Evolutionary conservation across 2,888 invertebrate genomes (phyloP).

Genomic region (Pycnomerus fuliginosus): DNA sequence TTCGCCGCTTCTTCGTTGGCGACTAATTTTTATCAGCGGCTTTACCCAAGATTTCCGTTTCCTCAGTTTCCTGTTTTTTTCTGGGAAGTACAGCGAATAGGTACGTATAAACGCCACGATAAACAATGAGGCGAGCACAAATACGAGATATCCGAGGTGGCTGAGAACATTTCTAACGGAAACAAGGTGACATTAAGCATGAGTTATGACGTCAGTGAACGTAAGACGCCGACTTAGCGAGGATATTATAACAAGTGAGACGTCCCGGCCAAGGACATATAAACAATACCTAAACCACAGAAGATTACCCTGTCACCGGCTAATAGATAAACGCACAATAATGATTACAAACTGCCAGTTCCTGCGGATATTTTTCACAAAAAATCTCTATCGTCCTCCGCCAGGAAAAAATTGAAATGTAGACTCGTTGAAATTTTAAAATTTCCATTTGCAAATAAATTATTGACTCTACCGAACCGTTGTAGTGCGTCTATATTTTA

Average conservation of each 20-base stretch:
- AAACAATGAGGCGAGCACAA: conserved; percentile 26
- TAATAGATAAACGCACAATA: conserved; percentile 43
- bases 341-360: conserved; percentile 38
- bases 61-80: too few species aligned
- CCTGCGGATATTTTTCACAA: too few species aligned
- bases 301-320: conserved; percentile 39
- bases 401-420: too few species aligned
- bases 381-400: too few species aligned
- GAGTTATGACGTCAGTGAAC: conserved; percentile 47
- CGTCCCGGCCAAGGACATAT: conserved; percentile 37
- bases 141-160: conserved; percentile 29
- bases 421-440: too few species aligned
- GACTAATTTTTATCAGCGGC: too few species aligned
- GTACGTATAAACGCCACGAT: conserved; percentile 27
- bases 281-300: conserved; percentile 37
- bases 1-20: too few species aligned
- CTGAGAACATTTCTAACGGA: conserved; percentile 43
- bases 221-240: conserved; percentile 44
- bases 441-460: too few species aligned
- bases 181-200: conserved; percentile 47
- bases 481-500: conserved; percentile 45
- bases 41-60: too few species aligned
- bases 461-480: not conserved
- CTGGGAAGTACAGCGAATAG: too few species aligned
- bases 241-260: conserved; percentile 46